Percentiles rank a stretch among this genome's conserved stretches.
These are phyloP conservation scores for Octopus bimaculoides DNA, from an alignment of 1,140 invertebrate genomes.

Conservation along the genomic window DNA sequence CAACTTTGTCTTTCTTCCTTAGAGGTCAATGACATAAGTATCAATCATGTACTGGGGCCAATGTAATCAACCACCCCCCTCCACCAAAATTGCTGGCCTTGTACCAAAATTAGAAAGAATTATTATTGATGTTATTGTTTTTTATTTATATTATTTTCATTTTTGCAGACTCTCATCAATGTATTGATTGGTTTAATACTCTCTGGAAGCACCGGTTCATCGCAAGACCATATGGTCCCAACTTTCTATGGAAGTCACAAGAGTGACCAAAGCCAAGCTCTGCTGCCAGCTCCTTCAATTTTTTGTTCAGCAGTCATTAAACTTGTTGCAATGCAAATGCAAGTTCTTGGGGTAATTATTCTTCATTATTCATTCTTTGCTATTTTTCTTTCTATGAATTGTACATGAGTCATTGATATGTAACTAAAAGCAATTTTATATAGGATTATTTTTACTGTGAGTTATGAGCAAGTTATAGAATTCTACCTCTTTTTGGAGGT, in stretches of 20 bases:
- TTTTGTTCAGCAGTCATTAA: constrained; percentile 96
- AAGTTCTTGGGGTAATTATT: constrained; percentile 75
- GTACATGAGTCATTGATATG: no score
- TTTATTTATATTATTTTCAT: constrained; percentile 7
- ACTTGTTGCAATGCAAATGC: constrained; percentile 89
- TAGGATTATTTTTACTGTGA: no score
- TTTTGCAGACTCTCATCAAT: constrained; percentile 69
- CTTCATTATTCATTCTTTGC: constrained; percentile 9
- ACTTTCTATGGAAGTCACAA: constrained; percentile 38
- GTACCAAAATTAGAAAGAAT: no score
- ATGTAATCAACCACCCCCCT: no score
- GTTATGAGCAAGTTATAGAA: no score
- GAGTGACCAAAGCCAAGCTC: constrained; percentile 66
- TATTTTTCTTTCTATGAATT: background rate
- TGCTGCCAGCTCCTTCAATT: constrained; percentile 85
- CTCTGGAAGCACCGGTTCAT: constrained; percentile 63
- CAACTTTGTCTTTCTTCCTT: no score
- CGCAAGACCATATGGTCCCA: constrained; percentile 41
- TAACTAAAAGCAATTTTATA: no score
- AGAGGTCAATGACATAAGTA: no score
- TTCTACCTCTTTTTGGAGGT: no score
- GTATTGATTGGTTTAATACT: constrained; percentile 57
- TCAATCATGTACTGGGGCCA: no score
- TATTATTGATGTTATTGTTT: no score
- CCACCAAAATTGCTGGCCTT: no score